These are phyloP conservation scores for Onychostoma macrolepis DNA, from an alignment of 2,113 vertebrate species.

Conservation along the genomic window DNA sequence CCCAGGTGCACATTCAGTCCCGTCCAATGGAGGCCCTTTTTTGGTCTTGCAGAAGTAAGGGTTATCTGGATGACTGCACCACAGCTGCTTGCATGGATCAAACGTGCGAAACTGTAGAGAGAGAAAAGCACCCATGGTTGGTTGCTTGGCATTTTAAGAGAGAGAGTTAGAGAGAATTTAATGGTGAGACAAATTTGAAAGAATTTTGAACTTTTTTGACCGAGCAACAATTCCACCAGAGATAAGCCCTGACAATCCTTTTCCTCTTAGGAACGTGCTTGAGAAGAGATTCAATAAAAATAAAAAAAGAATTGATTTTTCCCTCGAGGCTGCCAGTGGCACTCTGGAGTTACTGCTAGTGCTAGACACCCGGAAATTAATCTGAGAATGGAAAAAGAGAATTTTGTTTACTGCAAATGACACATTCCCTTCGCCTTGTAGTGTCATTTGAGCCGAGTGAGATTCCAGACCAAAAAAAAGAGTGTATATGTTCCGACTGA, in stretches of 20 bases:
- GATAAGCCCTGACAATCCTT: not conserved
- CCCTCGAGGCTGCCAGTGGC: not conserved
- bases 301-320: not conserved
- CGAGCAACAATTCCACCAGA: not conserved
- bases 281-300: not conserved
- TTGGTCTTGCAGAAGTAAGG: constrained; percentile 99
- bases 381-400: not conserved
- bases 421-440: not conserved
- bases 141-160: not conserved
- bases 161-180: not conserved
- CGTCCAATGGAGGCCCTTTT: constrained; percentile 96
- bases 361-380: not conserved
- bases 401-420: not conserved
- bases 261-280: not conserved
- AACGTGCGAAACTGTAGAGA: constrained; percentile 91
- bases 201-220: not conserved
- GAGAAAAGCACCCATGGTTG: constrained; percentile 6
- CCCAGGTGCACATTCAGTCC: constrained; percentile 91
- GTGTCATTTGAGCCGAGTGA: not conserved
- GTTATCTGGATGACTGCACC: constrained; percentile 98
- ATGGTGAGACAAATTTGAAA: not conserved
- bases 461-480: not conserved
- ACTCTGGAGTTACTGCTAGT: not conserved
- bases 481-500: not conserved
- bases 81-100: constrained; percentile 96